A percentile compares a stretch with the other conserved stretches of the same genome.
These are phyloP conservation scores for Pardalotus punctatus DNA, from an alignment of 2,113 vertebrate genomes.

Conservation along the genomic window DNA sequence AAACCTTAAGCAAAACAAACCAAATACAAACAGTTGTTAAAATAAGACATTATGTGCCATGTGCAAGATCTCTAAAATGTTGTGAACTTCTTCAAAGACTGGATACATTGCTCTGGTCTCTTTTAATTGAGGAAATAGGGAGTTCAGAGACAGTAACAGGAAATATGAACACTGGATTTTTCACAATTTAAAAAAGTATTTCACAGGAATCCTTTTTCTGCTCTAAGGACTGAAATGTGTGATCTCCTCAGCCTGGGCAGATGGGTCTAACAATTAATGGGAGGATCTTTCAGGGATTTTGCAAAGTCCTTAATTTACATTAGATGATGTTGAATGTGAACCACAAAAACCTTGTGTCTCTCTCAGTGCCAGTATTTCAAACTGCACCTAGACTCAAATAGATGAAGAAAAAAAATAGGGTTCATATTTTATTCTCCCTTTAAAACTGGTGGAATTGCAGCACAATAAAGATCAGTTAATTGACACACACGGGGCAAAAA, in stretches of 20 bases:
- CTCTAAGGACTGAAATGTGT: background rate
- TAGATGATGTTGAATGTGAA: background rate
- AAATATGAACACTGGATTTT: background rate
- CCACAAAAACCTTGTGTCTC: background rate
- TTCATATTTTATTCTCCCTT: background rate
- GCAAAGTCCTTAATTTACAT: background rate
- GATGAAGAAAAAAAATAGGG: background rate
- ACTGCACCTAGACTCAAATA: background rate
- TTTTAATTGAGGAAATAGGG: background rate
- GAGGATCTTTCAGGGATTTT: background rate
- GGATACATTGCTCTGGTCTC: background rate
- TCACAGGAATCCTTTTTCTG: background rate
- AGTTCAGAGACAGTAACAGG: background rate
- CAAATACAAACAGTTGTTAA: background rate
- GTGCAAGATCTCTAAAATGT: background rate
- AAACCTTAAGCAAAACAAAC: background rate
- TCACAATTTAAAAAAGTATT: background rate
- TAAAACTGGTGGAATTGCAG: background rate
- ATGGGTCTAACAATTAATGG: background rate
- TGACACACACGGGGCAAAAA: constrained; percentile 42
- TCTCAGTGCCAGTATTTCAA: background rate
- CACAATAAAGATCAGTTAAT: background rate
- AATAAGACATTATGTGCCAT: background rate
- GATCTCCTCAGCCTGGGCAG: background rate
- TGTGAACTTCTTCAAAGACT: background rate